Evolutionary conservation across 1,140 invertebrate species (phyloP), one percentile per base, ranked within the genome.

Genomic region (Atopsyche davidsoni): DNA sequence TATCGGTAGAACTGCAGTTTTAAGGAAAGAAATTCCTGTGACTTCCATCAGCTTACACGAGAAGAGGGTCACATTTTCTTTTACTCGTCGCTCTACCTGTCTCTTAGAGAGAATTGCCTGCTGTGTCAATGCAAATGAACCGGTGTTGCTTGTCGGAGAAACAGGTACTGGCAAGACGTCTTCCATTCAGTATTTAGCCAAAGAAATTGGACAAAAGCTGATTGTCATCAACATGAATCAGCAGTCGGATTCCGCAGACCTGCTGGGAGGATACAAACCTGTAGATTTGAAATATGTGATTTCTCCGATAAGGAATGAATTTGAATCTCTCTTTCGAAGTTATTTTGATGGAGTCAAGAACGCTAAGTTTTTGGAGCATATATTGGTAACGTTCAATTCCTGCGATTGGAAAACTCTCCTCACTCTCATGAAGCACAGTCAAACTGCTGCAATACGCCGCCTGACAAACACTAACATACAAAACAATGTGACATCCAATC

Each of bases 161-260:
- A 99, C 96, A 1, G 97, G 96, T 34, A 95, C 92, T 10, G 96
- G 97, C 9, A 99, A 99, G 76, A 99, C 97, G 0, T 91, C 91
- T n/a, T 83, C 87, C 0, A 79, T 99, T 22, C 96, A 99, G 65
- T 93, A 89, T 67, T 71, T 99, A 14, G 92, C 96, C 0, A 77
- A 85, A 54, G 81, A 85, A 53, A 83, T 87, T 0, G 85, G 87
- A 10, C 81, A 92, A 56, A 88, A 86, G 64, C 72, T 99, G 10
- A 76, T 89, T 31, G 94, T 98, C 0, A 89, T 99, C n/a, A 99
- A 99, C 68, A 91, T 99, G 87, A 99, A 97, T 66, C 96, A 99
- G 66, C 96, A 99, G 68, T 97, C 91, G 59, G 96, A 99, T 71
- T 92, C 88, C 39, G 82, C 89, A 2, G 96, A 99, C 77, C 75